Evolutionary conservation across 2,113 vertebrate species (phyloP).

Genomic region (Hoplias malabaricus): DNA sequence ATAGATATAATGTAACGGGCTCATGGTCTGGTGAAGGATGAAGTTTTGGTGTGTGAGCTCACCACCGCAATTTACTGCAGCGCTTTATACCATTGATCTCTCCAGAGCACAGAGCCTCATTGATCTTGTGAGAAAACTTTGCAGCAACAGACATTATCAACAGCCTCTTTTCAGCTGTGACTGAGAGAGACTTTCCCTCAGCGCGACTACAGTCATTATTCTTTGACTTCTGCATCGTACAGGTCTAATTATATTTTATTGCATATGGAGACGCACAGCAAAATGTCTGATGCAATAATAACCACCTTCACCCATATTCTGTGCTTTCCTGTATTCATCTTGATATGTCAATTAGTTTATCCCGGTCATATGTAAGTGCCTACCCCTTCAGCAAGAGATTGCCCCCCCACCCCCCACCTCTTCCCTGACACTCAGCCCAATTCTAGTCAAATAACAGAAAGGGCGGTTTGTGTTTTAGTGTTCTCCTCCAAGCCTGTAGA

Average conservation of each 20-base stretch:
- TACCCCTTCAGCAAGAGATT: no score
- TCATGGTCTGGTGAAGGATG: neutral
- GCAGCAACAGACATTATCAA: slow-evolving; percentile 4
- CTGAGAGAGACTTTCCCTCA: neutral
- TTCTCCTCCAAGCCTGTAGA: no score
- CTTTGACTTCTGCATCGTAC: neutral
- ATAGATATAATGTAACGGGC: neutral
- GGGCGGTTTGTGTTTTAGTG: no score
- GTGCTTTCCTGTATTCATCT: no score
- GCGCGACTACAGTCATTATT: neutral
- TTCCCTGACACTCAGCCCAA: no score
- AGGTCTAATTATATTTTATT: neutral
- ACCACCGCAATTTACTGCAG: slow-evolving; percentile 30
- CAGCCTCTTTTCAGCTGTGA: neutral
- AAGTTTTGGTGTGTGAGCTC: neutral
- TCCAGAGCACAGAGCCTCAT: neutral
- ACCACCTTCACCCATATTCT: no score
- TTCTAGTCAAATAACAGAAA: no score
- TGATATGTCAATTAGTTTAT: no score
- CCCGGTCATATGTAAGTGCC: no score
- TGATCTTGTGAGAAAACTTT: slow-evolving; percentile 23
- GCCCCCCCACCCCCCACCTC: no score
- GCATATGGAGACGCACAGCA: neutral
- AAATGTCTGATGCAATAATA: neutral
- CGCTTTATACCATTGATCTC: slow-evolving; percentile 16